Evolutionary conservation across 2,113 vertebrate species (phyloP), one percentile per base, ranked within the genome.

Genomic region (Thamnophis sirtalis): DNA sequence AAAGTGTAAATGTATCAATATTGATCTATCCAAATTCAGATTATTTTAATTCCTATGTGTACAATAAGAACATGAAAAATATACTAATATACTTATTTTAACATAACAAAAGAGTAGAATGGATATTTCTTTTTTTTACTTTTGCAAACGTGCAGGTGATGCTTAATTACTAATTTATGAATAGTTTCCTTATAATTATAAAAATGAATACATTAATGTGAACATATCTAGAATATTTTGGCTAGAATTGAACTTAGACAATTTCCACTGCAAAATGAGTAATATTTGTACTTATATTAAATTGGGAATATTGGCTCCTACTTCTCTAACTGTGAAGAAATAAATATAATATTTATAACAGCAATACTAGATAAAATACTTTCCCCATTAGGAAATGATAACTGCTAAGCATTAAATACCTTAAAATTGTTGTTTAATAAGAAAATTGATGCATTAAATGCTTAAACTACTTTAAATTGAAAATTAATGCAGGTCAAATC

Each of bases 61-160:
- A n/a, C n/a, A n/a, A n/a, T n/a, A 87, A 6, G 60, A 91, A 21
- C 28, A 94, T 26, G 5, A n/a, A 7, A 5, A 22, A 28, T n/a
- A 0, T 19, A 9, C 21, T 21, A n/a, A 55, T 53, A 19, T 33
- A 80, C 21, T 58, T 3, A 26, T 0, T 9, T 0, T 5, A 43
- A 15, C 7, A 49, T 33, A 19, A 19, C 53, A 50, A 11, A 68
- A 9, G 0, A 0, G 43, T 11, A 43, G n/a, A 24, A 10, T 85
- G 49, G 4, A 73, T 94, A 28, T 89, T 49, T 0, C 38, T 10
- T 87, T 90, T 38, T 86, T 38, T 86, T 63, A 1, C 43, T 9
- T 38, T 80, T 80, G 68, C 38, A 54, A 86, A 38, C 24, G 26
- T 26, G 49, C 24, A 21, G 88, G 6, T 73, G 8, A 11, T 24